Evolutionary conservation across 1,140 invertebrate species (phyloP).

Genomic region (Zophobas atratus): DNA sequence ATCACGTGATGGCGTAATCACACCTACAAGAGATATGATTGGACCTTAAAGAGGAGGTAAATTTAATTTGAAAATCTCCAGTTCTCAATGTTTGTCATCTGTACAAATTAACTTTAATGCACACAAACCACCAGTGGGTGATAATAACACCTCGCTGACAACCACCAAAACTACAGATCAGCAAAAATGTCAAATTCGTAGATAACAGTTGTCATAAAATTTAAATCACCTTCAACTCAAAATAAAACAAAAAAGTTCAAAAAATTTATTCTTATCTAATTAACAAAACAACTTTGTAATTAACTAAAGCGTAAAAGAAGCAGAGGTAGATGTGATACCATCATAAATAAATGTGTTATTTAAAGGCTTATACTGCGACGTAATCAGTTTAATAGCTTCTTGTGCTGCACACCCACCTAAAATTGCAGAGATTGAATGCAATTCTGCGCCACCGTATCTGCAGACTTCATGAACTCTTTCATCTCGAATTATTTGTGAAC

Average conservation of each 20-base stretch:
- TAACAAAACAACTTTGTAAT: constrained; percentile 11
- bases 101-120: too few relatives aligned
- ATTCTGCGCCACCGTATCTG: constrained; percentile 92
- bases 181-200: not conserved
- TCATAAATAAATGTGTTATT: constrained; percentile 98
- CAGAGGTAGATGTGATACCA: constrained; percentile 90
- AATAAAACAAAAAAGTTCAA: not conserved
- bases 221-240: too few relatives aligned
- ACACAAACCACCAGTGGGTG: too few relatives aligned
- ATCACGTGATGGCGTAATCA: too few relatives aligned
- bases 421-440: constrained; percentile 96
- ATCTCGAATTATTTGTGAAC: constrained; percentile 83
- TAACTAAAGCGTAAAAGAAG: constrained; percentile 72
- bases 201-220: too few relatives aligned
- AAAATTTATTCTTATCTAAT: constrained; percentile 34
- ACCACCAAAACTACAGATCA: too few relatives aligned
- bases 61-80: too few relatives aligned
- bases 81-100: too few relatives aligned
- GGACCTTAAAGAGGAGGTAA: too few relatives aligned
- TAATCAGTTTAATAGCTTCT: constrained; percentile 98
- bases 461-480: constrained; percentile 97
- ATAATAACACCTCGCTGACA: too few relatives aligned
- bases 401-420: constrained; percentile 94
- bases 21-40: too few relatives aligned
- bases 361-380: constrained; percentile 95